phyloP scores from a whole-genome alignment of 1,140 invertebrate species.

The Macrocentrus cingulum region DNA sequence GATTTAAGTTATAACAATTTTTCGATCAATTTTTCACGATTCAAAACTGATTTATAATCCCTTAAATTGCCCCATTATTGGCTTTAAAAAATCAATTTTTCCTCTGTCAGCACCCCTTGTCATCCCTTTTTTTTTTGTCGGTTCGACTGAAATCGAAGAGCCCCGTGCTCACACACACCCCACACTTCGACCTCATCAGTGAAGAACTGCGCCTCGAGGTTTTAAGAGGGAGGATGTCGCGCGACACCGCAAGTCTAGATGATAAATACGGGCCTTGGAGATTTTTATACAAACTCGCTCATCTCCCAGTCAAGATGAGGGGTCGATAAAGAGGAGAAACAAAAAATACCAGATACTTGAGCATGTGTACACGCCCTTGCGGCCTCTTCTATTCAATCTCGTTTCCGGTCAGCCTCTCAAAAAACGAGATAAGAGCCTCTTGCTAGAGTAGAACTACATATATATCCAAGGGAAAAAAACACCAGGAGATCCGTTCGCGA shows the following conservation, averaged over 20 bases:
- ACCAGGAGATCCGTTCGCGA: background rate
- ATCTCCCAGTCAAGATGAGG: background rate
- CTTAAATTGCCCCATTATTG: slow-evolving; percentile 1
- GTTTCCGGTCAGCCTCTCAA: slow-evolving; percentile 27
- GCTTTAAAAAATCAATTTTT: slow-evolving; percentile 11
- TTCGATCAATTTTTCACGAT: too few relatives aligned
- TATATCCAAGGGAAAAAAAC: background rate
- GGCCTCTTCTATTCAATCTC: slow-evolving; percentile 24
- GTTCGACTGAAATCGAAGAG: background rate
- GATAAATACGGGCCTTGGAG: slow-evolving; percentile 12
- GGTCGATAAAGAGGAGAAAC: background rate
- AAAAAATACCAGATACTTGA: background rate
- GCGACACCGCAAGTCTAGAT: background rate
- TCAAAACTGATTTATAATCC: background rate
- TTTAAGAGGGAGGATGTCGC: too few relatives aligned
- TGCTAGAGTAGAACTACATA: slow-evolving; percentile 5
- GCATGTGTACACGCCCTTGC: too few relatives aligned
- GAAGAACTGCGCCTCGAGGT: slow-evolving; percentile 15
- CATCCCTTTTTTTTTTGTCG: background rate
- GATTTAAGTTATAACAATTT: too few relatives aligned
- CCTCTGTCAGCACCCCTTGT: slow-evolving; percentile 14
- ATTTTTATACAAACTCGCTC: slow-evolving; percentile 2
- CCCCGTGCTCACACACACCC: background rate
- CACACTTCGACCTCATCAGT: slow-evolving; percentile 4
- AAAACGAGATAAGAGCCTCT: slow-evolving; percentile 22